Evolutionary conservation across 1,140 invertebrate genomes (phyloP), one percentile per base, ranked within the genome.

Genomic region (Agrilus planipennis): DNA sequence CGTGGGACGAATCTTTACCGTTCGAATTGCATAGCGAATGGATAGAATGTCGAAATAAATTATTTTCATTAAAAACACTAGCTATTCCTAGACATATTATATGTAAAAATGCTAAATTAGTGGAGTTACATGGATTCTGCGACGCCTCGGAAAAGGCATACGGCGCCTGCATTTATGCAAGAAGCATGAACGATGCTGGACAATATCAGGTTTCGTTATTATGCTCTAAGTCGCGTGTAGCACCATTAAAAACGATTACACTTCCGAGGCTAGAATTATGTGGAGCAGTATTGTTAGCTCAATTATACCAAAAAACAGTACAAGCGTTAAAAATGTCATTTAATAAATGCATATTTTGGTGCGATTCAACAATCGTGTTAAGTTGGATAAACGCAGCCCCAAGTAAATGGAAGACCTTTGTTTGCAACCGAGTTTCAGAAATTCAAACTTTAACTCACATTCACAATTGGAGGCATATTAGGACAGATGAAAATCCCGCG

Each of bases 101-200:
- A 15, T 7, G 6, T 15, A 2, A 21, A 14, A 15, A 38, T 15
- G 12, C 18, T 11, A 27, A n/a, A 28, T 23, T 10, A 16, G 17
- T 48, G 9, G 49, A 57, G 35, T 25, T 55, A 16, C 50, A 55
- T 30, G 45, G 42, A 2, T 57, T 55, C 23, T 45, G 39, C 35
- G 50, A 57, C 34, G 52, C 53, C 11, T 50, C 47, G 5, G 44
- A 50, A 46, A 19, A 31, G 6, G 54, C 55, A 12, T 57, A 57
- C 19, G 57, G 50, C 11, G 47, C 44, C 1, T 52, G 48, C 30
- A 28, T 51, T 18, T 60, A 57, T 42, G 36, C 48, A 0, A 31
- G 47, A 18, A 21, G 18, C 10, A 18, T 34, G 47, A 21, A 36
- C 39, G 11, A 27, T 27, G 20, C 15, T 10, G 20, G 34, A n/a